Evolutionary conservation across 1,140 invertebrate genomes (phyloP), one percentile per base, ranked within the genome.

Genomic region (Anagrus nilaparvatae): DNA sequence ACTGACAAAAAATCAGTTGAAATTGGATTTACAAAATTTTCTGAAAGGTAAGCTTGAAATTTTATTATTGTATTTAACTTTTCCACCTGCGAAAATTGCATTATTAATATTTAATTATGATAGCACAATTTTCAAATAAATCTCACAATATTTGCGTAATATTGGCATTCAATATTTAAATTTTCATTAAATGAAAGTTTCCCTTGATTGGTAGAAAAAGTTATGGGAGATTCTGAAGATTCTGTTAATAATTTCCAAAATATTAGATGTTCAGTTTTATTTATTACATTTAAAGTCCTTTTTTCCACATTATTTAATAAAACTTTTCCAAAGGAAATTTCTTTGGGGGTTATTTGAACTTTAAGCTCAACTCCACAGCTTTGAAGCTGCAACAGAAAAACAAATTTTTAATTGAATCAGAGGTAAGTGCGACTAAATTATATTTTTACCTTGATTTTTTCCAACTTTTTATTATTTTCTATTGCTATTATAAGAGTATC

Each of bases 401-500:
- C 28, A 29, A 13, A 34, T 24, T 24, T n/a, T 14, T 24, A 38
- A 24, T 38, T 13, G 20, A 14, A 23, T 25, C n/a, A n/a, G n/a
- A 19, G n/a, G 12, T 7, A 4, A 38, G n/a, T 8, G n/a, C 13
- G 32, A 46, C 13, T 39, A 32, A 38, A 31, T 34, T 43, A 29
- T n/a, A 33, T 44, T 40, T 12, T 44, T 50, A 63, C 53, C 25
- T 50, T 21, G 16, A 62, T 53, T 5, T 16, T 38, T 30, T 62
- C 46, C 12, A 51, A 19, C 12, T 39, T 25, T 3, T 58, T 50
- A 46, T 64, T 64, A 42, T 61, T 46, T 14, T 52, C 43, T 8
- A 59, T 43, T 14, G 49, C 44, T 6, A 63, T 7, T 4, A 55
- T 28, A 10, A 65, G 35, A 13, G 14, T 45, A 17, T 53, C 52